Evolutionary conservation across 2,888 invertebrate species (phyloP), one percentile per base, ranked within the genome.

Genomic region (Muscina levida): DNA sequence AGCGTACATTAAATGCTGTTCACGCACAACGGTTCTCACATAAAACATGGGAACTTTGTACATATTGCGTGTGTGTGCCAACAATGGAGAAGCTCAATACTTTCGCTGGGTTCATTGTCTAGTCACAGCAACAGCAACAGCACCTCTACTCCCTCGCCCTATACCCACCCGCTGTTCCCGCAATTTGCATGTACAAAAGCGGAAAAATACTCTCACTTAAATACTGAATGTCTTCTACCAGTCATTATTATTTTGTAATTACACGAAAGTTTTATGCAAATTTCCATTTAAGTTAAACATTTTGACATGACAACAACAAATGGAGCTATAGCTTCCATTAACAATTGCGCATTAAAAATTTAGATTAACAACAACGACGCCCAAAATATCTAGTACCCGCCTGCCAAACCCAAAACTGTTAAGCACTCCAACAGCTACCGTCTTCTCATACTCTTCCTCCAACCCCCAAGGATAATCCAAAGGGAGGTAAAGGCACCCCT

Each of bases 241-340:
- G 70, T 59, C 70, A 72, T 62, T 72, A 74, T 62, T 37, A 77
- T 77, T 77, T 81, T 68, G 67, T 62, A 56, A 62, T 77, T 74
- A 75, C 62, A 72, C 62, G 56, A 72, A 81, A 68, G 74, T 81
- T 77, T 62, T 75, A 77, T 77, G 81, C 59, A 81, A 81, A 81
- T 81, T 77, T 72, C 17, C 22, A 46, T 57, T 68, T 26, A 24
- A 71, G 48, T 46, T 53, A 2, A 31, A 59, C 59, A 39, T 13
- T 17, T 37, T 11, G 19, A 11, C 10, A 62, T 42, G 62, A 11
- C 13, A 42, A 42, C 13, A 62, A 62, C 42, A 17, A 17, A 51
- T 22, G 19, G 10, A 17, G 62, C 62, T 22, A 4, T 2, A 62
- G 31, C 31, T 57, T n/a, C 13, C 59, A 39, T 39, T 37, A 59